A percentile compares a stretch with the other conserved stretches of the same genome.
Conservation (phyloP, 2,888 invertebrate genomes). For the Mythimna vitellina region DNA sequence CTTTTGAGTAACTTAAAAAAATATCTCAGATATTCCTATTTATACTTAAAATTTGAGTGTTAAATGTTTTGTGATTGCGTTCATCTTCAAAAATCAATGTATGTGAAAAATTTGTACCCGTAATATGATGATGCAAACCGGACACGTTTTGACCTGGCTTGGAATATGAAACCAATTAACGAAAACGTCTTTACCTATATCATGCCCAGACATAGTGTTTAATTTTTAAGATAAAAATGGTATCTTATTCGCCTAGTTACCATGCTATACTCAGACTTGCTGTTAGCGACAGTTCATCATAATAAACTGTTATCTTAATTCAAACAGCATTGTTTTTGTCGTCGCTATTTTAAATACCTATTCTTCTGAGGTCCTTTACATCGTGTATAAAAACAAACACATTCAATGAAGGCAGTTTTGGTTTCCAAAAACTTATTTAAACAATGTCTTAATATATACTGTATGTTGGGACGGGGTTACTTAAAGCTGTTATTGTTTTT, state of each 20-base stretch:
- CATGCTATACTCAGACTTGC: constrained; percentile 8
- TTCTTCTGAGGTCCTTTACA: constrained; percentile 29
- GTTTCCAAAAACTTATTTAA: neutral
- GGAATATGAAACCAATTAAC: neutral
- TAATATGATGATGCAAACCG: neutral
- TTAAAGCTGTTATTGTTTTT: neutral
- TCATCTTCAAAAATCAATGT: neutral
- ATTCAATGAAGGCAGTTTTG: neutral
- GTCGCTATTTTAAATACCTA: constrained; percentile 21
- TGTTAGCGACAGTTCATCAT: constrained; percentile 20
- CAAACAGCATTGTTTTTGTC: constrained; percentile 51
- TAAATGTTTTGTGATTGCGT: neutral
- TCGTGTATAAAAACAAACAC: neutral
- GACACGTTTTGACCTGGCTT: neutral
- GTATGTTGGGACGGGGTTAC: no score
- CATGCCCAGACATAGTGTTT: constrained; percentile 20
- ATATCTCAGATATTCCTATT: neutral
- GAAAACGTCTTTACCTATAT: neutral
- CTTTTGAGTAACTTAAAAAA: neutral
- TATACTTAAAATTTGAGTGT: neutral
- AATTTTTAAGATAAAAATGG: constrained; percentile 10
- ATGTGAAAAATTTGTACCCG: no score
- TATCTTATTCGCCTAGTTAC: constrained; percentile 25
- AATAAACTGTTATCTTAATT: constrained; percentile 45
- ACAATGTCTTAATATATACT: neutral